A percentile compares a stretch with the other conserved stretches of the same genome.
Evolutionary conservation across 1,140 invertebrate species (phyloP).

Genomic region (Drosophila bocki): DNA sequence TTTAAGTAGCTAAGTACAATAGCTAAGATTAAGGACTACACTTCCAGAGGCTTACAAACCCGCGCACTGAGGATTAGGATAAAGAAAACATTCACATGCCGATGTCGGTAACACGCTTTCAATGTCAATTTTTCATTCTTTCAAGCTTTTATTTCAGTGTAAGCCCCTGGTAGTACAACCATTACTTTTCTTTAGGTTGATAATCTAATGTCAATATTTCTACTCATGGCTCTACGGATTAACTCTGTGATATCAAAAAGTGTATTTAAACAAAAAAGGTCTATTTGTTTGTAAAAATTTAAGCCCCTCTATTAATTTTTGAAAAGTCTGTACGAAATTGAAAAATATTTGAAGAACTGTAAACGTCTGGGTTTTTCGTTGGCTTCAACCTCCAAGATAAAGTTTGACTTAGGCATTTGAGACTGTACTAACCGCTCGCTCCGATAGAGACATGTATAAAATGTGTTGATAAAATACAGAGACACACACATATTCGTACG

Average conservation of each 20-base stretch:
- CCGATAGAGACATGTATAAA: slow-evolving; percentile 63
- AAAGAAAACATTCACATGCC: neutral
- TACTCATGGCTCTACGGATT: too few species aligned
- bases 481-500: slow-evolving; percentile 15
- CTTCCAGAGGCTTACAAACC: neutral
- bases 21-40: neutral
- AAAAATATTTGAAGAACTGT: neutral
- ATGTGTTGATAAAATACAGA: slow-evolving; percentile 62
- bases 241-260: too few species aligned
- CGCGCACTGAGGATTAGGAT: neutral
- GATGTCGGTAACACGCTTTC: neutral
- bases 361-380: neutral
- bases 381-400: neutral
- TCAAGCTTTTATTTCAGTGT: neutral
- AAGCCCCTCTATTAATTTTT: too few species aligned
- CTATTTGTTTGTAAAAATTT: too few species aligned
- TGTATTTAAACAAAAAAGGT: too few species aligned
- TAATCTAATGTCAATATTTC: too few species aligned
- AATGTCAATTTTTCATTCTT: neutral
- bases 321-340: neutral
- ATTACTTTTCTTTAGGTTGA: too few species aligned
- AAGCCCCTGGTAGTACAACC: too few species aligned
- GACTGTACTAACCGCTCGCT: slow-evolving; percentile 28
- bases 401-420: neutral
- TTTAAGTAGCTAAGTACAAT: neutral